Base-by-base conservation (phyloP, 2,888 invertebrate genomes). In the Neelides folsomi region DNA sequence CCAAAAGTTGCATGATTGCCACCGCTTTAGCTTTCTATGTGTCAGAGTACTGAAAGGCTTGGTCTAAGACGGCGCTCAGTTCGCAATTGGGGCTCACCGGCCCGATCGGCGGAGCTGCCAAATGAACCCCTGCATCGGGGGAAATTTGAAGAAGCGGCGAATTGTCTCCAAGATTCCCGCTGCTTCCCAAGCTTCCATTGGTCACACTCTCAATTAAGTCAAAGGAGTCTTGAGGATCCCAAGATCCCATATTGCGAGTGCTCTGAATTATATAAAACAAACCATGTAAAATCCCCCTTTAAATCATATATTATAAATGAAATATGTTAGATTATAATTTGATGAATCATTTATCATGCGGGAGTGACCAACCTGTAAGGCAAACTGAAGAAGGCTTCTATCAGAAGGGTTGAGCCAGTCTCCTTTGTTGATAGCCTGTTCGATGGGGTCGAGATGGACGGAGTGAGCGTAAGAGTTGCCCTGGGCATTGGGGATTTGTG, bases 221-320 rank as follows among this genome's bases (percentile, higher is more conserved):
- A 53, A 64, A 64, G 27, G 60, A 60, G 49, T 62, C 64, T 44
- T 64, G 64, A 36, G 64, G 64, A 52, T 64, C 62, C 64, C 64
- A 64, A 5, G 58, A 60, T 34, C 62, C 60, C 52, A 62, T 60
- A 45, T 51, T 62, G 40, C 62, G 54, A 9, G 64, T 54, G 49
- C 62, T 61, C 61, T 62, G 52, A 44, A 49, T 37, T 9, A 41
- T 12, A 41, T 41, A 9, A 10, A 41, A 15, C 41, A 12, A 12
- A 41, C 13, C 41, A 41, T 15, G 41, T 41, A 8, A 15, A 41
- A 9, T 9, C n/a, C n/a, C n/a, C n/a, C n/a, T n/a, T n/a, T n/a
- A n/a, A n/a, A n/a, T n/a, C n/a, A n/a, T n/a, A n/a, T n/a, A n/a
- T n/a, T n/a, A n/a, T n/a, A n/a, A n/a, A n/a, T n/a, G n/a, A n/a